A percentile compares a stretch with the other conserved stretches of the same genome.
Evolutionary conservation across 2,113 vertebrate species (phyloP).

Genomic region (Perca fluviatilis): DNA sequence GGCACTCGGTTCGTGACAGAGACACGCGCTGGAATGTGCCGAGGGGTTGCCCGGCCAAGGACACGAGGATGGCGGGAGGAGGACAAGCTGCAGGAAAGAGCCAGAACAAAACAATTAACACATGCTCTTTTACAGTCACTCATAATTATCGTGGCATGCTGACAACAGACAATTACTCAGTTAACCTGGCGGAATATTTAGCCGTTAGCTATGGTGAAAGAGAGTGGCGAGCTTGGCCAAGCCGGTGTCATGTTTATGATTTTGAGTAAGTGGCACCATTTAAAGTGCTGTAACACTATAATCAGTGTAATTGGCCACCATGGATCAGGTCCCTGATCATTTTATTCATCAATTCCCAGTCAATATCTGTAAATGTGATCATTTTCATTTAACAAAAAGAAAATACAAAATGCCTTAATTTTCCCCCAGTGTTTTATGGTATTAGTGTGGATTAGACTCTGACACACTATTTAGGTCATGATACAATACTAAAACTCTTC

Average conservation of each 20-base stretch:
- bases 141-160: slow-evolving; percentile 88
- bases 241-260: slow-evolving; percentile 54
- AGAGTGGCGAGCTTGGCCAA: slow-evolving; percentile 39
- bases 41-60: slow-evolving; percentile 80
- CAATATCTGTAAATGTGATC: background rate
- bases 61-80: slow-evolving; percentile 79
- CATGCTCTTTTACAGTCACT: slow-evolving; percentile 78
- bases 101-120: slow-evolving; percentile 83
- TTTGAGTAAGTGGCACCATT: slow-evolving; percentile 44
- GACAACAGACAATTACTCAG: slow-evolving; percentile 88
- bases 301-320: slow-evolving; percentile 4
- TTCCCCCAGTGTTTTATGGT: background rate
- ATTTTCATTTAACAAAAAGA: background rate
- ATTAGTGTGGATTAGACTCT: background rate
- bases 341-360: background rate
- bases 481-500: slow-evolving; percentile 3
- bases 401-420: background rate
- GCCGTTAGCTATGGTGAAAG: slow-evolving; percentile 75
- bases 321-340: background rate
- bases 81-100: slow-evolving; percentile 61
- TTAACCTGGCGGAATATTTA: slow-evolving; percentile 85
- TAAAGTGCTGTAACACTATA: slow-evolving; percentile 22
- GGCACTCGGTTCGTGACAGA: slow-evolving; percentile 85
- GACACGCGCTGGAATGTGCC: slow-evolving; percentile 80
- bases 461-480: background rate